Evolutionary conservation across 2,888 invertebrate genomes (phyloP).

Genomic region (Phengaris arion): DNA sequence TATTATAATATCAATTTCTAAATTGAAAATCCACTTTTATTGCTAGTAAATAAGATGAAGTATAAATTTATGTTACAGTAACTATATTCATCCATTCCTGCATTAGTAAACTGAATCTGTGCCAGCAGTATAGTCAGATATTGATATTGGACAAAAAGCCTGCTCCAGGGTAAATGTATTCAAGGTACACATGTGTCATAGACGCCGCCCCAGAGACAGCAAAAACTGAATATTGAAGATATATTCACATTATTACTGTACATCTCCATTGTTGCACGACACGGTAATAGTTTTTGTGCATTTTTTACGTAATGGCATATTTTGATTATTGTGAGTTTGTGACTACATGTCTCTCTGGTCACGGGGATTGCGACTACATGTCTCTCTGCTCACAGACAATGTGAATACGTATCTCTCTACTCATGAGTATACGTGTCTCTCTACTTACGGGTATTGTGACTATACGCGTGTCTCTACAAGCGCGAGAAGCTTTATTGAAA

Average conservation of each 20-base stretch:
- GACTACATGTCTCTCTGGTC: no score
- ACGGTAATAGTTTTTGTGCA: constrained; percentile 39
- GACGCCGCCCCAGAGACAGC: constrained; percentile 59
- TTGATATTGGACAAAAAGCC: constrained; percentile 68
- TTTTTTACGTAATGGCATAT: not conserved
- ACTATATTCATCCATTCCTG: constrained; percentile 5
- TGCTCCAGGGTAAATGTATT: constrained; percentile 67
- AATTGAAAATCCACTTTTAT: no score
- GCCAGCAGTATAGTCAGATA: not conserved
- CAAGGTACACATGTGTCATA: constrained; percentile 74
- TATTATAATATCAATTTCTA: no score
- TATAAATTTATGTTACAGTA: not conserved
- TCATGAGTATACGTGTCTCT: no score
- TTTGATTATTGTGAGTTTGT: not conserved
- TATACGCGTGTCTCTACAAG: no score
- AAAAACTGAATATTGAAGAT: constrained; percentile 78
- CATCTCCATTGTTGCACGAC: constrained; percentile 46
- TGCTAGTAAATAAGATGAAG: not conserved
- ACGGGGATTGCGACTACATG: no score
- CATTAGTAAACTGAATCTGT: constrained; percentile 13
- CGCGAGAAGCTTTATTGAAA: no score
- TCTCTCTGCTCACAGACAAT: no score
- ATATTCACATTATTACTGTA: constrained; percentile 69
- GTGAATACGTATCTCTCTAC: no score
- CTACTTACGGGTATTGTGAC: no score